phyloP scores from a whole-genome alignment of 2,888 invertebrate genomes.

The Eristalinus sepulchralis region DNA sequence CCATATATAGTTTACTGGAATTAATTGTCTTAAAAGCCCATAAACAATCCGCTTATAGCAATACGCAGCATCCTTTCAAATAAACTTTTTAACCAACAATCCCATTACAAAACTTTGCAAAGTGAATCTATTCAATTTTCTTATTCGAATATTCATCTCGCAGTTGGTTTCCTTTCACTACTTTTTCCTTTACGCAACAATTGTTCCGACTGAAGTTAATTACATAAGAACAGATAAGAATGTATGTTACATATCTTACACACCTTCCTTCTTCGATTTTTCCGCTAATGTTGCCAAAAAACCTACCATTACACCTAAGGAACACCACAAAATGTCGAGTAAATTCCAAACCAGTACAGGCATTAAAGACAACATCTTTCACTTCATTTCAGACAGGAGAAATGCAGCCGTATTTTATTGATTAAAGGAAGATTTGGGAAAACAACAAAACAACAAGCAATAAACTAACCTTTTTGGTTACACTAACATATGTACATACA shows the following conservation, averaged over 20 bases:
- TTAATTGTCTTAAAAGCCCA: constrained; percentile 3
- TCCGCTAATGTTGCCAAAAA: too few relatives aligned
- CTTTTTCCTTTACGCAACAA: constrained; percentile 34
- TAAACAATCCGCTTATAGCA: not conserved
- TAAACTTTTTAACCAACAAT: constrained; percentile 42
- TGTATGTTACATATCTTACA: too few relatives aligned
- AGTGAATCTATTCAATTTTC: constrained; percentile 44
- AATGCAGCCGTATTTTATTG: not conserved
- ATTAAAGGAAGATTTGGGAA: not conserved
- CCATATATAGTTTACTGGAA: not conserved
- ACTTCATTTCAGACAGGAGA: not conserved
- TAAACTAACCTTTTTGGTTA: too few relatives aligned
- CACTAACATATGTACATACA: not conserved
- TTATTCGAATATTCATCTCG: constrained; percentile 20
- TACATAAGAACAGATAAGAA: too few relatives aligned
- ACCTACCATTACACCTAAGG: constrained; percentile 26
- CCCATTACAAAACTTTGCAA: constrained; percentile 26
- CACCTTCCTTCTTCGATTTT: too few relatives aligned
- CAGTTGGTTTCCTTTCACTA: not conserved
- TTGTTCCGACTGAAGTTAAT: not conserved
- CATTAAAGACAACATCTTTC: constrained; percentile 10
- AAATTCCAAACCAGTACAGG: constrained; percentile 4
- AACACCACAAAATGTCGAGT: constrained; percentile 27
- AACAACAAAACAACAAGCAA: not conserved
- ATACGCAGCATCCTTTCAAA: not conserved